Conservation (phyloP, 2,888 invertebrate genomes). For the Aporophyla nigra region DNA sequence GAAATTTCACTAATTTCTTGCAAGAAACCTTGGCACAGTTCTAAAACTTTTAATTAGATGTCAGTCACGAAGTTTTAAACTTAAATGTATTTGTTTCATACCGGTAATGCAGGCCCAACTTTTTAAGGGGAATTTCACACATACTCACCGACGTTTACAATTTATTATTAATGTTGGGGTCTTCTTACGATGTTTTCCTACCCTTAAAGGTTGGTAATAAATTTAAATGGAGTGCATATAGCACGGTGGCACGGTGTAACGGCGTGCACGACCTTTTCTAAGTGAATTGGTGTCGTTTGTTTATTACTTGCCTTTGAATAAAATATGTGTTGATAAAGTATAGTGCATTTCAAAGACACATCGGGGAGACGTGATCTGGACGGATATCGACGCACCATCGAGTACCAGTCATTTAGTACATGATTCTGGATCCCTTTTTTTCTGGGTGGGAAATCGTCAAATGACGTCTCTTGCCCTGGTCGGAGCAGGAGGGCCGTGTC, state of each 20-base stretch:
- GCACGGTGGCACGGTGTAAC: constrained; percentile 9
- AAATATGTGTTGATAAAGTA: constrained; percentile 7
- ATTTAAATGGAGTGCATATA: constrained; percentile 50
- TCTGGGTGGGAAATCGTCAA: too few relatives aligned
- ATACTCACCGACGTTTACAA: constrained; percentile 33
- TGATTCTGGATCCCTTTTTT: too few relatives aligned
- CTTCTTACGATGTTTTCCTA: constrained; percentile 41
- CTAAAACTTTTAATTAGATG: constrained; percentile 46
- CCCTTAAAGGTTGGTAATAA: constrained; percentile 43
- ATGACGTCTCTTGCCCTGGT: too few relatives aligned
- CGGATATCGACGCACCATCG: too few relatives aligned
- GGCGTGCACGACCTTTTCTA: constrained; percentile 53
- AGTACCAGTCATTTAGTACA: too few relatives aligned
- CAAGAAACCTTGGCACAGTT: constrained; percentile 32
- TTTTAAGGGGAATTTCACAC: constrained; percentile 45
- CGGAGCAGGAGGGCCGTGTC: too few relatives aligned
- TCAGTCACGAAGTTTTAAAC: constrained; percentile 42
- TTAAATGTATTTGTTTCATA: constrained; percentile 39
- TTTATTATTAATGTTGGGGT: constrained; percentile 57
- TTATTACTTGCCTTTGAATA: constrained; percentile 30
- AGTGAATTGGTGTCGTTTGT: constrained; percentile 58
- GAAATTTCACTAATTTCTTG: background rate
- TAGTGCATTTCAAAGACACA: background rate
- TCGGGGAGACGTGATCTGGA: background rate
- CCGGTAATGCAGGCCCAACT: constrained; percentile 38